A percentile compares a stretch with the other conserved stretches of the same genome.
Evolutionary conservation across 2,797 vertebrate species (phyloP).

Genomic region (Gobio occitaniae): DNA sequence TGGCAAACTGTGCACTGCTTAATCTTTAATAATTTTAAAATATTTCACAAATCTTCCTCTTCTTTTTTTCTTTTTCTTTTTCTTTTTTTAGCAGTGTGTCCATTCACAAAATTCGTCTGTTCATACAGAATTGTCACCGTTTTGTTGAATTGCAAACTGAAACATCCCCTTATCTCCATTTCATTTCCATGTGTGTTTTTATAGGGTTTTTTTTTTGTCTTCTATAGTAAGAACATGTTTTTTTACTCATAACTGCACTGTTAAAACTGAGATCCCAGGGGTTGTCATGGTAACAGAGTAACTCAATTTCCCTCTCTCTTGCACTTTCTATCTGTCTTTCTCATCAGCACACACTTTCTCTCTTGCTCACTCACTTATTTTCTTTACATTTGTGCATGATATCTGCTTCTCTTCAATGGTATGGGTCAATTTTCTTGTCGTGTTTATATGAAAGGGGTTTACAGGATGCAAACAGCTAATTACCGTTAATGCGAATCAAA

Average conservation of each 20-base stretch:
- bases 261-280: slow-evolving; percentile 41
- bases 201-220: slow-evolving; percentile 2
- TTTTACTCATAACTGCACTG: slow-evolving; percentile 40
- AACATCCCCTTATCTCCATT: slow-evolving; percentile 27
- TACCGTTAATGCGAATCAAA: slow-evolving; percentile 16
- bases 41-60: neutral
- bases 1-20: slow-evolving; percentile 3
- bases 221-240: slow-evolving; percentile 28
- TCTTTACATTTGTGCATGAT: slow-evolving; percentile 48
- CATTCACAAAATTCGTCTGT: slow-evolving; percentile 7
- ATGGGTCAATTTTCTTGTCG: slow-evolving; percentile 23
- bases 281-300: slow-evolving; percentile 59
- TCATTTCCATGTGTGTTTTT: slow-evolving; percentile 35
- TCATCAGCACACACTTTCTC: neutral
- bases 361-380: slow-evolving; percentile 6
- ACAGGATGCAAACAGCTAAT: slow-evolving; percentile 26
- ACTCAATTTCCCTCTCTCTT: slow-evolving; percentile 36
- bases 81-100: neutral
- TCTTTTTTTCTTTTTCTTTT: neutral
- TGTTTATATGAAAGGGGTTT: slow-evolving; percentile 2
- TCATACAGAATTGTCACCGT: neutral
- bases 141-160: slow-evolving; percentile 12
- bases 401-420: slow-evolving; percentile 37
- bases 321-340: slow-evolving; percentile 14
- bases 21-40: slow-evolving; percentile 1